A percentile compares a stretch with the other conserved stretches of the same genome.
Conservation (phyloP, 2,113 vertebrate species). For the Crotalus viridis region DNA sequence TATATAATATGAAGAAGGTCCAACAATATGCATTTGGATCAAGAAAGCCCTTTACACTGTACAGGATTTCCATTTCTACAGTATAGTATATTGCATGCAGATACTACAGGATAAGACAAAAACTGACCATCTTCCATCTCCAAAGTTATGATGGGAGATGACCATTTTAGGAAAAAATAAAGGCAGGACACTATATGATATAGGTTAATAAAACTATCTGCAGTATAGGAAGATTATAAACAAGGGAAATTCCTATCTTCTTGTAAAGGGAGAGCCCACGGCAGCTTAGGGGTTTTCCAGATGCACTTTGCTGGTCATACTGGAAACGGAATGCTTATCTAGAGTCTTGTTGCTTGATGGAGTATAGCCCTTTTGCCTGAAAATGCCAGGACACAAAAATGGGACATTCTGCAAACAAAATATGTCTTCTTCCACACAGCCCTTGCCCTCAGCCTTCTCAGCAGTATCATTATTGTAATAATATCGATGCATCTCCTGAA, state of each 20-base stretch:
- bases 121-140: neutral
- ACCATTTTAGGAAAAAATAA: neutral
- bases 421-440: neutral
- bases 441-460: neutral
- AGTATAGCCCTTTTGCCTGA: neutral
- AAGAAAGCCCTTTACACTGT: neutral
- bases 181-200: neutral
- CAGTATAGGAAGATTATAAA: neutral
- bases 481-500: neutral
- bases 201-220: neutral
- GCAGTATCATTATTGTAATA: neutral
- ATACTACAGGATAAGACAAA: neutral
- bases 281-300: neutral
- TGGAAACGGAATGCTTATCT: neutral
- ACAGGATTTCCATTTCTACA: neutral
- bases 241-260: neutral
- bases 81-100: neutral
- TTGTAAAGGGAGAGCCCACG: neutral
- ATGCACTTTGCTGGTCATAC: neutral
- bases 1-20: neutral
- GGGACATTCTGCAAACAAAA: neutral
- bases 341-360: neutral
- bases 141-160: neutral
- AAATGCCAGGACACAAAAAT: neutral
- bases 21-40: neutral